Evolutionary conservation across 2,888 invertebrate genomes (phyloP).

Genomic region (Aelia acuminata): DNA sequence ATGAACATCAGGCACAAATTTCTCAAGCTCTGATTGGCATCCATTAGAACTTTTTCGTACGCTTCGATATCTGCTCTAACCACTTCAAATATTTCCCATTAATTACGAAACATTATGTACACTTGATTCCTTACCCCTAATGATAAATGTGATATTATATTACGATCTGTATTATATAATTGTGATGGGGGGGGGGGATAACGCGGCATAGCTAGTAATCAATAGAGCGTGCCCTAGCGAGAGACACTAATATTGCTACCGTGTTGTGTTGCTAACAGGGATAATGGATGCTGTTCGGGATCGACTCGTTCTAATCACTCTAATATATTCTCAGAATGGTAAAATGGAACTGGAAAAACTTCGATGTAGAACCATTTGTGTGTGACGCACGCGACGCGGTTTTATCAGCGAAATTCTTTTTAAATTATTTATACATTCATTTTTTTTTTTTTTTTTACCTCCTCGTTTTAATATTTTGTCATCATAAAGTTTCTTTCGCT

Average conservation of each 20-base stretch:
- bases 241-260: not conserved
- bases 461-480: not conserved
- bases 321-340: not conserved
- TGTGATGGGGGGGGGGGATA: not conserved
- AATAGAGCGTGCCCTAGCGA: not conserved
- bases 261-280: not conserved
- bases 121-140: too few relatives aligned
- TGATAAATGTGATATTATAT: not conserved
- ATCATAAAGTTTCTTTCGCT: not conserved
- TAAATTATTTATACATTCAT: slow-evolving; percentile 30
- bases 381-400: slow-evolving; percentile 43
- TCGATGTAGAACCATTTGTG: not conserved
- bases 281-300: not conserved
- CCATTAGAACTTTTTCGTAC: too few relatives aligned
- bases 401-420: slow-evolving; percentile 38
- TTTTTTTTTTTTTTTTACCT: not conserved
- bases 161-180: not conserved
- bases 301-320: not conserved
- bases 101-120: too few relatives aligned
- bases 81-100: too few relatives aligned
- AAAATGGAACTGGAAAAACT: slow-evolving; percentile 8
- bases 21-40: too few relatives aligned
- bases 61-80: too few relatives aligned
- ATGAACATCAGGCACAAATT: too few relatives aligned
- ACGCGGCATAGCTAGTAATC: not conserved